Evolutionary conservation across 23 tunicate species (phyloP), one percentile per base, ranked within the genome.

Genomic region (Trididemnum miniatum): DNA sequence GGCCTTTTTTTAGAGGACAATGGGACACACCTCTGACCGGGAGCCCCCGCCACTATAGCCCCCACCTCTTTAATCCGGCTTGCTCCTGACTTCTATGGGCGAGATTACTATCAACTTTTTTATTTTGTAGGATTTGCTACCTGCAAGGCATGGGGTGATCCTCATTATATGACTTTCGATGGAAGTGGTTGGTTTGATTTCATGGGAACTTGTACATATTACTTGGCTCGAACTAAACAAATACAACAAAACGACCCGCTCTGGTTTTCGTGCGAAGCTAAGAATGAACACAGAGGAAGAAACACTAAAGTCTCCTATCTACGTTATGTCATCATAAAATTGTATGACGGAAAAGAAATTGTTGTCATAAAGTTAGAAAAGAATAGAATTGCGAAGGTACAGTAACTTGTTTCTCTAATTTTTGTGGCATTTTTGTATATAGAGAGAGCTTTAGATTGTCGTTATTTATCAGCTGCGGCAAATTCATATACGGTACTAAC

Each of bases 141-240:
- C 7, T 90, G 96, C 90, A 85, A 35, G 54, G 89, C 90, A 34
- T 90, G 81, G 82, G 96, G 96, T 0, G 86, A 90, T 50, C 89
- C 90, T 39, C 96, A 90, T 50, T 90, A 90, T 52, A 73, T 73
- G 78, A 63, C 84, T 5, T 90, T 79, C 37, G 96, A 90, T 63
- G 77, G 82, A 24, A 51, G 77, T 35, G 82, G 86, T 0, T 35
- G 71, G 74, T 80, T 64, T 85, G 90, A 85, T 50, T 90, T 90
- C 66, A 85, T 85, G 96, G 96, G 96, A 29, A 39, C 84, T 23
- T 85, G 96, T 72, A 59, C 78, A 22, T 90, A 85, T 51, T 25
- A 27, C 36, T 65, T 90, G 90, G 78, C 84, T 31, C 72, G 75
- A 18, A 90, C 96, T 0, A n/a, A 77, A 24, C 1, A 18, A 5